Evolutionary conservation across 2,113 vertebrate species (phyloP).

Genomic region (Pygoscelis antarcticus): DNA sequence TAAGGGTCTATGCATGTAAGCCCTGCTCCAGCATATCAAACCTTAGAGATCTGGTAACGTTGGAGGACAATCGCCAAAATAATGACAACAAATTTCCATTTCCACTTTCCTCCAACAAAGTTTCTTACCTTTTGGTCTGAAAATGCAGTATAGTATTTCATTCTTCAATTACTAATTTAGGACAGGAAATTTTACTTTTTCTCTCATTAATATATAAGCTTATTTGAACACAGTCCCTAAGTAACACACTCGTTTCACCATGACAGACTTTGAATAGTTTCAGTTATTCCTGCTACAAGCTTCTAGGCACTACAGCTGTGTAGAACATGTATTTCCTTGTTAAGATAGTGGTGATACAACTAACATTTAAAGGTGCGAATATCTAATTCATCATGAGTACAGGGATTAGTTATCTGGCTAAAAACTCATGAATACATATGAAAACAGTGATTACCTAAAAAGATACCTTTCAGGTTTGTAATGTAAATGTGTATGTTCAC

Average conservation of each 20-base stretch:
- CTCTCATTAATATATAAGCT: neutral
- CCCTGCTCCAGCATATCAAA: neutral
- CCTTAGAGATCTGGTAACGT: neutral
- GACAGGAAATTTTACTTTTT: neutral
- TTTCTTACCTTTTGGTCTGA: neutral
- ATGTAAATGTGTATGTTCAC: neutral
- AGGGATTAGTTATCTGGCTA: conserved; percentile 11
- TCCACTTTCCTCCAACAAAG: neutral
- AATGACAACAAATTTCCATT: neutral
- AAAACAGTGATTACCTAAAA: conserved; percentile 33
- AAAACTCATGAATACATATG: conserved; percentile 52
- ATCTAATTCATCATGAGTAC: neutral
- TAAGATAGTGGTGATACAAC: neutral
- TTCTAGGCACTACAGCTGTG: neutral
- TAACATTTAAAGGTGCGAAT: neutral
- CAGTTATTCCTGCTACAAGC: neutral
- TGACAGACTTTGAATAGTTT: neutral
- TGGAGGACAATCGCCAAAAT: neutral
- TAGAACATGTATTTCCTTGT: neutral
- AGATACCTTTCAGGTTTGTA: conserved; percentile 3
- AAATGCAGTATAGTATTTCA: neutral
- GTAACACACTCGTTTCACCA: neutral
- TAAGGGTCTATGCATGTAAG: neutral
- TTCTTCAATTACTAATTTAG: neutral
- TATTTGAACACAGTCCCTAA: neutral